phyloP scores from a whole-genome alignment of 2,797 vertebrate species.

The Sebastes minor region DNA sequence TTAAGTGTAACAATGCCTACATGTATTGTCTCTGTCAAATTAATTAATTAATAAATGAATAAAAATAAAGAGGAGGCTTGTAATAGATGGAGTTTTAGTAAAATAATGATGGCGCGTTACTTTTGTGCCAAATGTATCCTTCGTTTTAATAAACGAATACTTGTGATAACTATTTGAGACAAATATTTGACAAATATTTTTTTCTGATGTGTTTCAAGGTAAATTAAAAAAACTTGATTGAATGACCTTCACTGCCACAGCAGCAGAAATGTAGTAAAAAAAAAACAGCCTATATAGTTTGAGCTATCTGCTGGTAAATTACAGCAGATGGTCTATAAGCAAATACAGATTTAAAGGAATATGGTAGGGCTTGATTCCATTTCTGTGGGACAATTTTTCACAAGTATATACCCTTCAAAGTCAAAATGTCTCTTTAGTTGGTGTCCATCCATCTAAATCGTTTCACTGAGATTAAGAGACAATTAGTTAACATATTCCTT shows the following conservation, averaged over 20 bases:
- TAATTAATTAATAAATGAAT: too few relatives aligned
- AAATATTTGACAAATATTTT: neutral
- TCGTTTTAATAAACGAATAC: neutral
- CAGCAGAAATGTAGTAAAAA: rapidly evolving
- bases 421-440: neutral
- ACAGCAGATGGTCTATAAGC: too few relatives aligned
- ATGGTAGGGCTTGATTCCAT: neutral
- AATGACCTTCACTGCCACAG: neutral
- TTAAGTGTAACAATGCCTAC: too few relatives aligned
- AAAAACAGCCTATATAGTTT: neutral
- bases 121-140: neutral
- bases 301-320: neutral
- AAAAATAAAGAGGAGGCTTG: neutral
- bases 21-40: too few relatives aligned
- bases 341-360: neutral
- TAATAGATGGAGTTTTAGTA: neutral
- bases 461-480: too few relatives aligned
- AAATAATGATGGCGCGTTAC: too few relatives aligned
- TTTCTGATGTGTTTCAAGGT: neutral
- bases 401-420: neutral
- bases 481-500: neutral
- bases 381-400: neutral
- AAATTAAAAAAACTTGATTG: too few relatives aligned
- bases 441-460: neutral
- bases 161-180: neutral